Conservation (phyloP, 2,797 vertebrate species). For the Ibycter americanus region DNA sequence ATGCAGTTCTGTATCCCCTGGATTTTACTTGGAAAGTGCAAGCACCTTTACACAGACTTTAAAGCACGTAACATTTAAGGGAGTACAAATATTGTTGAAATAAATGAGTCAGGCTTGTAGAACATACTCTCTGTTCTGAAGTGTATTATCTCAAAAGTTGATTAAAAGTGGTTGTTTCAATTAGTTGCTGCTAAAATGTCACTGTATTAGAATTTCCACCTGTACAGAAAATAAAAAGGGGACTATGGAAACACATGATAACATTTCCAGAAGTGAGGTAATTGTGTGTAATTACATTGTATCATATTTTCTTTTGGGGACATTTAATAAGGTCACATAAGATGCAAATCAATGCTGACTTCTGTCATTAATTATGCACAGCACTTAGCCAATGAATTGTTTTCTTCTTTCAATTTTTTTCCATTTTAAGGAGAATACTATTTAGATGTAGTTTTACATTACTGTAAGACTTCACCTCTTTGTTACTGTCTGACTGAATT, state of each 20-base stretch:
- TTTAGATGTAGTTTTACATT: not conserved
- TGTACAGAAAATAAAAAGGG: not conserved
- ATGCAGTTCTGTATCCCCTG: not conserved
- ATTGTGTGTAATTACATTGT: not conserved
- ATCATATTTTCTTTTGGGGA: not conserved
- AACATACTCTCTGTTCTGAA: not conserved
- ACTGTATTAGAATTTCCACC: not conserved
- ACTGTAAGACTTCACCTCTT: not conserved
- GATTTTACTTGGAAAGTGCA: not conserved
- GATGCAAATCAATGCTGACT: not conserved
- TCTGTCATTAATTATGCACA: not conserved
- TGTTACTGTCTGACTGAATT: not conserved
- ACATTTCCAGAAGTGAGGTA: not conserved
- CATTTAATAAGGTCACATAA: not conserved
- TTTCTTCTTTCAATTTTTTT: not conserved
- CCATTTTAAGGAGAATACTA: not conserved
- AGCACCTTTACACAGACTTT: not conserved
- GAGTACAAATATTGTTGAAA: not conserved
- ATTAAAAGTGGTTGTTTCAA: not conserved
- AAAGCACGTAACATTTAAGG: not conserved
- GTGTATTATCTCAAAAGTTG: constrained; percentile 2
- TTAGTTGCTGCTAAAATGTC: not conserved
- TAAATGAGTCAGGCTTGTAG: not conserved
- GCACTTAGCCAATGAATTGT: not conserved
- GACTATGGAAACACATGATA: not conserved